Evolutionary conservation across 1,140 invertebrate genomes (phyloP), one percentile per base, ranked within the genome.

Genomic region (Uloborus diversus): DNA sequence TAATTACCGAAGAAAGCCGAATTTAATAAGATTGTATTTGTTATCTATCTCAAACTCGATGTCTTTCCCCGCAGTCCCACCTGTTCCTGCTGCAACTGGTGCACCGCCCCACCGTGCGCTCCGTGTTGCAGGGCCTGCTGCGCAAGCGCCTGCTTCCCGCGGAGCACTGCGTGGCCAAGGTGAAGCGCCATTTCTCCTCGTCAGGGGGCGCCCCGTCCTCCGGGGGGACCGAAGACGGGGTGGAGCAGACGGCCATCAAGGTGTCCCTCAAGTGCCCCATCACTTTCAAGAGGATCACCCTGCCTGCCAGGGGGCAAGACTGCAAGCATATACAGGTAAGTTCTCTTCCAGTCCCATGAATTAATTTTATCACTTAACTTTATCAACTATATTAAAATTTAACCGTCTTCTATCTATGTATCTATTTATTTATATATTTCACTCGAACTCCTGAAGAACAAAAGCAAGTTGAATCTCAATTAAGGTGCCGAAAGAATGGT

Each of bases 211-310:
- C 76, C 30, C 69, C 69, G 20, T 69, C 56, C 64, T 47, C 76
- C 20, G 33, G 69, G 13, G 62, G 51, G n/a, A 79, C 70, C 65
- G 79, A 73, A 56, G 79, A 80, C 64, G 91, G 90, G 47, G 91
- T 96, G 23, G 95, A 96, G 86, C 94, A 96, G 89, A 96, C 94
- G 37, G 94, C 92, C 68, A 90, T 93, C 76, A 94, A 93, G 89
- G 94, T 97, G 80, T 95, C 94, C 66, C 88, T 97, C 80, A 97
- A 97, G 89, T 98, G 96, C 91, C 96, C 96, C 56, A 96, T 98
- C 71, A 97, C 95, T 25, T 96, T 93, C 88, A 95, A 96, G 88
- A 91, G 94, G 85, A 98, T 98, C 85, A 94, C 93, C 73, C 88
- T 97, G 85, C 96, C 96, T 62, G 95, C 96, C 9, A 89, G 96